Conservation (phyloP, 2,797 vertebrate species). For the Gallinago nigripennis region DNA sequence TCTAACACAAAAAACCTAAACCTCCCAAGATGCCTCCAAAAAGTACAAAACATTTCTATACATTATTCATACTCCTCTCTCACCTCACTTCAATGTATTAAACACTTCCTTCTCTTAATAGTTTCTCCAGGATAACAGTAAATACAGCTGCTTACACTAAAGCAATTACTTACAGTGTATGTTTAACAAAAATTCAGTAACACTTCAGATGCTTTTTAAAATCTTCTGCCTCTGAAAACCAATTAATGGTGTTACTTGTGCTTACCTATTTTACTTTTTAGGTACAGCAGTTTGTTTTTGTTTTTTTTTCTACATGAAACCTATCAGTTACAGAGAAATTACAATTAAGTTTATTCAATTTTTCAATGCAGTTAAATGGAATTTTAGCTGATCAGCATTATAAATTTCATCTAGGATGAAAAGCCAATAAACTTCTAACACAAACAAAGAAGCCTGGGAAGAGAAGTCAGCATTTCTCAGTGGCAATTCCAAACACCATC, state of each 20-base stretch:
- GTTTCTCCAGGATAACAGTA: neutral
- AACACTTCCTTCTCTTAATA: neutral
- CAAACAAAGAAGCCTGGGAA: conserved; percentile 50
- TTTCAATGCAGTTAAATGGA: conserved; percentile 9
- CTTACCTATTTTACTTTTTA: neutral
- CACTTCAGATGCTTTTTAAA: neutral
- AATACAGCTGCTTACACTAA: neutral
- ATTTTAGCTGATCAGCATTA: neutral
- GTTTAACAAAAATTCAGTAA: neutral
- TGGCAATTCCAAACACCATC: conserved; percentile 9
- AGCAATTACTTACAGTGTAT: neutral
- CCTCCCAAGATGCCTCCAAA: neutral
- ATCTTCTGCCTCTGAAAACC: neutral
- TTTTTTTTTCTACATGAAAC: neutral
- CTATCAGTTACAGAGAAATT: neutral
- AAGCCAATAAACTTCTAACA: conserved; percentile 48
- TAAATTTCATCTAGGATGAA: conserved; percentile 10
- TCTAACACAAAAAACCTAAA: neutral
- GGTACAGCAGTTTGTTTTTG: neutral
- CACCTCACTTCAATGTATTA: neutral
- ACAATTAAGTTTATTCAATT: neutral
- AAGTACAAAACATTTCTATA: neutral
- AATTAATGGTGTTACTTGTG: neutral
- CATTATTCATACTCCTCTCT: neutral
- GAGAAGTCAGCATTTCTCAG: conserved; percentile 34